Base-by-base conservation (phyloP, 2,888 invertebrate genomes). In the Barypeithes pellucidus region DNA sequence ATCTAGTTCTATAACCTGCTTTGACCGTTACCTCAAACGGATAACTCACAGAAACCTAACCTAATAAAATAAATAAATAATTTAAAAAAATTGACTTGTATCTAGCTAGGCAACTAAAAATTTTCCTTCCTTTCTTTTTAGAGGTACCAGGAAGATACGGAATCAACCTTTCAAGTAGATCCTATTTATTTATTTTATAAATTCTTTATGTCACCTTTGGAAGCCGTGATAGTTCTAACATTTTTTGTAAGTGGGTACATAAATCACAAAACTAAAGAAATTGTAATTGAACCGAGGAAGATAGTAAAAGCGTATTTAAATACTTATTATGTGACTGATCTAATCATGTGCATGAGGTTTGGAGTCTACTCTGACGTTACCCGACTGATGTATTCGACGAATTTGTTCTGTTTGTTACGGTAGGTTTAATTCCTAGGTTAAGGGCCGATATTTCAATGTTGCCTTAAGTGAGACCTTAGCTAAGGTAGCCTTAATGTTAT, bases 181-280 rank as follows among this genome's bases (percentile, higher is more conserved):
- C 1, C 0, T 9, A 68, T 73, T 59, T 63, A 39, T 14, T 11
- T 12, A n/a, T 62, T 70, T 57, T 74, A 74, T 20, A 20, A 18
- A n/a, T 66, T 67, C 24, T 14, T 70, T 7, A 22, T 74, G n/a
- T 61, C 70, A 9, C 71, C 75, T 43, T 9, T 75, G 16, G 63
- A 72, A 47, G 29, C 61, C 12, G 9, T 47, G 8, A 24, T 72
- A 14, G 24, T 43, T 20, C 16, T 41, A 3, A 33, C 59, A 11
- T 68, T 68, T 39, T 75, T 75, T 33, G 12, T 67, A 12, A 75
- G 72, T 24, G 75, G 75, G 18, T 75, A 75, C 24, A 52, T 71
- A 22, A 61, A 72, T 18, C 4, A 36, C 22, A 65, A 67, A 45
- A 72, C 71, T 11, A 72, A 75, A 36, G 61, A 65, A 36, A 72